These are phyloP conservation scores for Dipodomys merriami DNA, from an alignment of 2,113 vertebrate genomes.

Conservation along the genomic window DNA sequence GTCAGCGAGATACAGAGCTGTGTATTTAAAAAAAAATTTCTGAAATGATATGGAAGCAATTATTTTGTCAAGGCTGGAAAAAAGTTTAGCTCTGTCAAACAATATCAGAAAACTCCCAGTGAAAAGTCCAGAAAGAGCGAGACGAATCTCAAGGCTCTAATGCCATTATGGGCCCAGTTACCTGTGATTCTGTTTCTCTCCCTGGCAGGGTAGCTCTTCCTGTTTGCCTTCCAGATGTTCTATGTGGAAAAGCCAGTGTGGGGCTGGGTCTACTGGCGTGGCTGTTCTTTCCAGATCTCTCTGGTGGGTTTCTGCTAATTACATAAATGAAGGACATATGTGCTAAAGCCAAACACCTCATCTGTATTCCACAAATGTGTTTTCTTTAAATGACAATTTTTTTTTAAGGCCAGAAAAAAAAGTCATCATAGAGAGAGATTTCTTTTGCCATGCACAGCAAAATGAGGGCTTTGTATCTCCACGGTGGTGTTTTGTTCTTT, in stretches of 20 bases:
- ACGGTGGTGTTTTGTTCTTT: conserved; percentile 11
- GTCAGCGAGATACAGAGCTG: conserved; percentile 71
- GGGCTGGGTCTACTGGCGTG: background rate
- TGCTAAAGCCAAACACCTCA: conserved; percentile 49
- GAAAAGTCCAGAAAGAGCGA: conserved; percentile 54
- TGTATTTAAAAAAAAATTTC: conserved; percentile 22
- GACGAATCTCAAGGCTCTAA: conserved; percentile 51
- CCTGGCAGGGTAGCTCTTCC: background rate
- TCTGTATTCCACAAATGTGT: conserved; percentile 59
- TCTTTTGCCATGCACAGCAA: conserved; percentile 1
- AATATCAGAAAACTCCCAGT: conserved; percentile 57
- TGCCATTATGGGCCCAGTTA: conserved; percentile 62
- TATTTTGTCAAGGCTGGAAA: conserved; percentile 75
- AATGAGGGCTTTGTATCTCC: background rate
- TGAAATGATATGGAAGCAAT: conserved; percentile 80
- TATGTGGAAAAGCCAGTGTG: conserved; percentile 40
- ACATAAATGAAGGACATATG: conserved; percentile 77
- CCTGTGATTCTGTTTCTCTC: conserved; percentile 43
- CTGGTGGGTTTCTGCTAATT: conserved; percentile 77
- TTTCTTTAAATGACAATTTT: conserved; percentile 71
- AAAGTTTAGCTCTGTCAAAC: conserved; percentile 74
- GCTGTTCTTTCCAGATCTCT: conserved; percentile 27
- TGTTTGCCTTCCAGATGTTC: conserved; percentile 56
- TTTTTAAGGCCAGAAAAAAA: conserved; percentile 57
- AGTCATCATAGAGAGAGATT: conserved; percentile 55